Evolutionary conservation across 2,888 invertebrate genomes (phyloP), one percentile per base, ranked within the genome.

Genomic region (Coelinius sp.): DNA sequence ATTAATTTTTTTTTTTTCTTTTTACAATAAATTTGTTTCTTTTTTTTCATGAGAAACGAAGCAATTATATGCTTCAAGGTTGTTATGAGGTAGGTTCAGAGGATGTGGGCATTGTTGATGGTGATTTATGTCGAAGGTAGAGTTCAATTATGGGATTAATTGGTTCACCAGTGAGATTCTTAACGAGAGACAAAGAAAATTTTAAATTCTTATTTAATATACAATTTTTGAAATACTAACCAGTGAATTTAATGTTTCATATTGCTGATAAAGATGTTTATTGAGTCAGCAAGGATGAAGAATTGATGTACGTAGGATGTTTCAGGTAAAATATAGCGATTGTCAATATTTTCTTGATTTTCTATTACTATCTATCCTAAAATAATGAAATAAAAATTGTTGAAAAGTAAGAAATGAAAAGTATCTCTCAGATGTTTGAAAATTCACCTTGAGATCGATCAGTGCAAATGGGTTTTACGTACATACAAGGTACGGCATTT

Each of bases 121-220:
- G 66, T 73, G 75, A 77, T 75, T 76, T 73, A 74, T 75, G 72
- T 71, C 76, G 66, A 66, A 66, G 67, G 73, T 73, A 73, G 71
- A 76, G 72, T 74, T 76, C 74, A 76, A 77, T 77, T 77, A 77
- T 77, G 71, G 74, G 74, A 77, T 77, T 76, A 75, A 77, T 77
- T 77, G 76, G 75, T 76, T 75, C 56, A 72, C 63, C 56, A 17
- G 12, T 6, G 12, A 12, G 41, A 69, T 44, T 44, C 56, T 53
- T 56, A 63, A n/a, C 56, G 41, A 27, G 52, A 41, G 46, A 46
- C 10, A 10, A 5, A 46, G 46, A 46, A 5, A 17, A 46, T 27
- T 38, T n/a, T n/a, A n/a, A n/a, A n/a, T n/a, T n/a, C n/a, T n/a
- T n/a, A n/a, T n/a, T n/a, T n/a, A n/a, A n/a, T n/a, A n/a, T n/a